A percentile compares a stretch with the other conserved stretches of the same genome.
Evolutionary conservation across 2,888 invertebrate species (phyloP).

Genomic region (Ditula angustiorana): DNA sequence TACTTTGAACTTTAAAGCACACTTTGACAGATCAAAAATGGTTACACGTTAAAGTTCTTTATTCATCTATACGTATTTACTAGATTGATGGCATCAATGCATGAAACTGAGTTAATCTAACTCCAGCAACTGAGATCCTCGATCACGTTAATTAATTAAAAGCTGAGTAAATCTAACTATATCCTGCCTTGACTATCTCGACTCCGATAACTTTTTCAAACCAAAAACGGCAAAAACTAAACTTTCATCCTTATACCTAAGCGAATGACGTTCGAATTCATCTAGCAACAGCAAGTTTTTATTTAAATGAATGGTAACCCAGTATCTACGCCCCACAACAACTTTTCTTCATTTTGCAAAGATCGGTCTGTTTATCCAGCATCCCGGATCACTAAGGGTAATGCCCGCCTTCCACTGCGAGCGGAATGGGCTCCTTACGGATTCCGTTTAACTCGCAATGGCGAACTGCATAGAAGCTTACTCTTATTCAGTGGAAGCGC

Average conservation of each 20-base stretch:
- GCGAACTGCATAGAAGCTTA: too few species aligned
- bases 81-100: too few species aligned
- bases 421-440: too few species aligned
- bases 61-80: too few species aligned
- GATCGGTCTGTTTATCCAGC: slow-evolving; percentile 3
- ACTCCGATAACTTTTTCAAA: neutral
- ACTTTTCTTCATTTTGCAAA: slow-evolving; percentile 20
- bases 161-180: neutral
- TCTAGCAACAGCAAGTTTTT: neutral
- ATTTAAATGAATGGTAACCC: slow-evolving; percentile 24
- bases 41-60: too few species aligned
- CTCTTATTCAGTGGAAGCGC: too few species aligned
- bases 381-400: neutral
- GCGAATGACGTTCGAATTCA: neutral
- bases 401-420: neutral
- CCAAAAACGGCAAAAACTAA: neutral
- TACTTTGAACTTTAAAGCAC: too few species aligned
- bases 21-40: too few species aligned
- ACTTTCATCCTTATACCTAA: neutral
- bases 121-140: neutral
- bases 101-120: too few species aligned
- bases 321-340: neutral
- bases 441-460: too few species aligned
- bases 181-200: neutral
- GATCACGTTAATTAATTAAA: neutral